Percentiles rank a stretch among this genome's conserved stretches.
Conservation (phyloP, 2,888 invertebrate species). For the Keiferia lycopersicella region DNA sequence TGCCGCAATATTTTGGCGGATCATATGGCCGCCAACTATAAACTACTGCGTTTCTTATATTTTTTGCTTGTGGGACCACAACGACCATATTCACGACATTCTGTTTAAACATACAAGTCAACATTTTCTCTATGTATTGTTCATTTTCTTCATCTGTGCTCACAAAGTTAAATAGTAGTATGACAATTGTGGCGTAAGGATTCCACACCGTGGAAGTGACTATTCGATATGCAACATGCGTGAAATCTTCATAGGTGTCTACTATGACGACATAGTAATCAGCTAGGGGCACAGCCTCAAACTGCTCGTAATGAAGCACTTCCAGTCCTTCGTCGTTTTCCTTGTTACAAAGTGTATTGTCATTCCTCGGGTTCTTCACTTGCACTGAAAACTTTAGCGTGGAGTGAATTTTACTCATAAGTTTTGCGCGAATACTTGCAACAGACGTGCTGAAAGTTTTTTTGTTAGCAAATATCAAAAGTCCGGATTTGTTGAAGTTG, state of each 20-base stretch:
- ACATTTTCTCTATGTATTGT: slow-evolving; percentile 50
- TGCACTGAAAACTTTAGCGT: slow-evolving; percentile 47
- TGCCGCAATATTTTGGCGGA: slow-evolving; percentile 67
- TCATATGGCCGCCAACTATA: slow-evolving; percentile 67
- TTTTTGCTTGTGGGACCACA: slow-evolving; percentile 49
- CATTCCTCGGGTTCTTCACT: slow-evolving; percentile 47
- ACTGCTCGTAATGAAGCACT: slow-evolving; percentile 47
- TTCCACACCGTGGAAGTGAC: slow-evolving; percentile 64
- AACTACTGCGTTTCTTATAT: slow-evolving; percentile 52
- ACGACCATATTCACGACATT: slow-evolving; percentile 61
- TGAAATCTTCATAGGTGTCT: slow-evolving; percentile 55
- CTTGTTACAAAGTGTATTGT: slow-evolving; percentile 39
- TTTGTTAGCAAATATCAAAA: slow-evolving; percentile 54
- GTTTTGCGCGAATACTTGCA: slow-evolving; percentile 45
- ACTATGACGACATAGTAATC: slow-evolving; percentile 61
- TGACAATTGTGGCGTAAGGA: slow-evolving; percentile 60
- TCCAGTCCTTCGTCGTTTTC: slow-evolving; percentile 33
- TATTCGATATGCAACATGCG: slow-evolving; percentile 49
- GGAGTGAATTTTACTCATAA: slow-evolving; percentile 50
- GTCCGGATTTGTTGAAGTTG: slow-evolving; percentile 54
- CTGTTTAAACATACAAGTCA: slow-evolving; percentile 57
- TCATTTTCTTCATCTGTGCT: slow-evolving; percentile 38
- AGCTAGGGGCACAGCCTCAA: slow-evolving; percentile 47
- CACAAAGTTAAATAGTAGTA: slow-evolving; percentile 53
- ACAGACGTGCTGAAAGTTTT: slow-evolving; percentile 49